Evolutionary conservation across 2,113 vertebrate genomes (phyloP).

Genomic region (Mormyrus iriodes): DNA sequence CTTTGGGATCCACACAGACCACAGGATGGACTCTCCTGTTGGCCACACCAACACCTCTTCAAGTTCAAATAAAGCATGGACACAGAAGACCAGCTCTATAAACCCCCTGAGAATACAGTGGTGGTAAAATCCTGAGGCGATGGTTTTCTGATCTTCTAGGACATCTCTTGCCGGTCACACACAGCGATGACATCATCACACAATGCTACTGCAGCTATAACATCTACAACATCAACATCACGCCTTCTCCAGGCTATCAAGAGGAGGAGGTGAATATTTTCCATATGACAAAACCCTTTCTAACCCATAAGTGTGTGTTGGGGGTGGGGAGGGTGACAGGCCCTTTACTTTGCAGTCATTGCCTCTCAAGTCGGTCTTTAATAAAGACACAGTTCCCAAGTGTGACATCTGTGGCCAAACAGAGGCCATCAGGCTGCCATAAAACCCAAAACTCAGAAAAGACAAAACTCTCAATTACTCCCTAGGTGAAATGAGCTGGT

Average conservation of each 20-base stretch:
- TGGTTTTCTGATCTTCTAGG: background rate
- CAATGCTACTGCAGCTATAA: background rate
- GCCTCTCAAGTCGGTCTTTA: background rate
- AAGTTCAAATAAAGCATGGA: background rate
- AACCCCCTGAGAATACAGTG: background rate
- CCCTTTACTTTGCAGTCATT: background rate
- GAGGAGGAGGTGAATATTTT: background rate
- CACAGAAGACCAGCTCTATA: background rate
- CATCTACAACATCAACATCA: background rate
- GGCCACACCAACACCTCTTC: background rate
- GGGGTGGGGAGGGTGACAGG: background rate
- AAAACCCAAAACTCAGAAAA: background rate
- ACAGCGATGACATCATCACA: background rate
- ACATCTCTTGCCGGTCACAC: background rate
- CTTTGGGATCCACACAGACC: background rate
- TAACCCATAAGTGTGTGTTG: background rate
- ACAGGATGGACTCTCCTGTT: background rate
- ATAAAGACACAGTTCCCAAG: background rate
- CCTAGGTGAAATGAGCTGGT: background rate
- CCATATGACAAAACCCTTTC: background rate
- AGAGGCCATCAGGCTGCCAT: background rate
- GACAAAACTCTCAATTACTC: background rate
- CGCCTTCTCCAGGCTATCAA: background rate
- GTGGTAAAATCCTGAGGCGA: background rate
- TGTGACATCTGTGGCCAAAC: background rate